Evolutionary conservation across 2,113 vertebrate species (phyloP).

Genomic region (Notechis scutatus): DNA sequence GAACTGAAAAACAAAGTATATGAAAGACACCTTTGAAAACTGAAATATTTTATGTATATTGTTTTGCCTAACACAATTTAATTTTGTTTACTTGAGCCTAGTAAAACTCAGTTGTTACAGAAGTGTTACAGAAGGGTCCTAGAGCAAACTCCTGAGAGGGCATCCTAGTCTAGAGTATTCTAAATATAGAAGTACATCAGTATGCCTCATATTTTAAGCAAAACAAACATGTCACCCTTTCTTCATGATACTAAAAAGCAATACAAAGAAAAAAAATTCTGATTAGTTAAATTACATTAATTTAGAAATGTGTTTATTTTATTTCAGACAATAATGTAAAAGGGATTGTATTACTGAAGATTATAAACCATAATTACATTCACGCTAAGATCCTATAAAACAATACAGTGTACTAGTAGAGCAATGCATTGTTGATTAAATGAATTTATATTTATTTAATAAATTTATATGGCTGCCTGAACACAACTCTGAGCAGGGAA

Average conservation of each 20-base stretch:
- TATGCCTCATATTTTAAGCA: constrained; percentile 40
- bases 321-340: constrained; percentile 58
- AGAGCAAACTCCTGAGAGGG: neutral
- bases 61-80: neutral
- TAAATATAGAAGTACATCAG: constrained; percentile 34
- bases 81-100: constrained; percentile 2
- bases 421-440: constrained; percentile 78
- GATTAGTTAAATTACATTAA: constrained; percentile 48
- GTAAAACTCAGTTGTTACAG: constrained; percentile 29
- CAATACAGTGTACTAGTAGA: constrained; percentile 73
- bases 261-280: constrained; percentile 47
- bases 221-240: constrained; percentile 28
- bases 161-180: constrained; percentile 26
- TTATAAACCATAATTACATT: constrained; percentile 72
- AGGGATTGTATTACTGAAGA: constrained; percentile 59
- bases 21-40: neutral
- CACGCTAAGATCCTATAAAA: constrained; percentile 73
- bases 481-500: neutral
- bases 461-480: neutral
- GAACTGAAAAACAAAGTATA: neutral
- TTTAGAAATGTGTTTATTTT: constrained; percentile 49
- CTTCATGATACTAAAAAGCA: constrained; percentile 46
- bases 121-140: neutral
- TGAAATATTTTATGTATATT: neutral
- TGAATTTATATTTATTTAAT: constrained; percentile 76